Evolutionary conservation across 2,113 vertebrate species (phyloP), one percentile per base, ranked within the genome.

Genomic region (Nothobranchius furzeri): DNA sequence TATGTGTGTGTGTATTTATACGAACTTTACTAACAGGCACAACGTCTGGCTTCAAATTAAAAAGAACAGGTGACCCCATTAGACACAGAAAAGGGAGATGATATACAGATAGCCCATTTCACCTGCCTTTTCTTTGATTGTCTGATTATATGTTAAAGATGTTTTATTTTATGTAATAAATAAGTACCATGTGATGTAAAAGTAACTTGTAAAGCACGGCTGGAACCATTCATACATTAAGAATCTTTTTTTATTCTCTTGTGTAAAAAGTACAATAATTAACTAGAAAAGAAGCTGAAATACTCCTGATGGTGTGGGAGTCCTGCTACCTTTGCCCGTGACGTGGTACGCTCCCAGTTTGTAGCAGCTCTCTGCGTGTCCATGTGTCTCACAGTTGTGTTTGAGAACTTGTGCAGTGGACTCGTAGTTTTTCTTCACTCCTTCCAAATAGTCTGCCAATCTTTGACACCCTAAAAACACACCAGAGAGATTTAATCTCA

Each of bases 381-480:
- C 88, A 52, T 96, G 58, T 0, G 66, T 86, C 54, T 98, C 96
- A 90, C 98, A 99, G 91, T 96, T 99, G 52, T 94, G 91, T 73
- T 94, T 95, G 60, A 99, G 79, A n/a, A 98, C 94, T 59, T 95
- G 92, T 49, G 95, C 96, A 24, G 96, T 71, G 51, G 91, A 89
- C 42, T 89, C 93, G 49, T 94, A 95, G 84, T 97, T 92, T 82
- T 94, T 96, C 89, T 68, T 95, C 60, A 99, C 93, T 2, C 94
- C 94, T 53, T 97, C 96, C 82, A 97, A 72, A 78, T 96, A 99
- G 74, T 99, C 96, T 9, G 97, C 95, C 13, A 98, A 89, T 47
- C 95, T 92, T 65, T 96, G 95, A 77, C 98, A 99, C 17, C 97
- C 98, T 94, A 36, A 68, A 60, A 52, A 65, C n/a, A 51, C 5